Base-by-base conservation (phyloP, 1,140 invertebrate species). In the Nilaparvata lugens region DNA sequence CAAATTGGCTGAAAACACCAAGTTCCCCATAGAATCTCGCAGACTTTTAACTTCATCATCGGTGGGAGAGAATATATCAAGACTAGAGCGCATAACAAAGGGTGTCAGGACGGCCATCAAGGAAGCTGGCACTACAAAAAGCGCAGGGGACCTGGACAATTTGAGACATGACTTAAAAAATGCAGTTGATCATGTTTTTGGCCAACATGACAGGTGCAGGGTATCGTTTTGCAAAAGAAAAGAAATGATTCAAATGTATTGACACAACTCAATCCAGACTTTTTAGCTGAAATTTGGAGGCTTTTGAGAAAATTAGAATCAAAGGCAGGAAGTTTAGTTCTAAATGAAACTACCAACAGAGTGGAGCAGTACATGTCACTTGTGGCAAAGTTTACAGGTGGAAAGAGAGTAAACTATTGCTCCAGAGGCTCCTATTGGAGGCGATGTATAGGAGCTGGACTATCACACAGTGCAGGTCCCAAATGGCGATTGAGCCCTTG, bases 381-480 rank as follows among this genome's bases (percentile, higher is more conserved):
- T 31, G 52, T 54, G n/a, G 19, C 52, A 54, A 54, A 54, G 52
- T 19, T 54, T 16, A 54, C 13, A 24, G 24, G 52, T 21, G 52
- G 52, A 24, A 54, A 54, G n/a, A 19, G 19, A 21, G 24, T 54
- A 2, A 54, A 54, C 13, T 54, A 28, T 7, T 4, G 18, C 2
- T 3, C 52, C 25, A 2, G 52, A 1, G 52, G 52, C 2, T 4
- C 52, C 4, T 54, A 24, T 14, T 6, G 25, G 31, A 19, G 52
- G 16, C 24, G 52, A 11, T 54, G 52, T 28, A 1, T 54, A 5
- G 52, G 52, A 4, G 52, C 52, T 21, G 52, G 52, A 1, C 11
- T 54, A 23, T 24, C 19, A 7, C 52, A 54, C 24, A 9, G 18
- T 14, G 16, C 4, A 6, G 52, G 52, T 13, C 18, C 52, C 21